phyloP scores from a whole-genome alignment of 2,797 vertebrate species.

The Microctenopoma stevenorrisi region DNA sequence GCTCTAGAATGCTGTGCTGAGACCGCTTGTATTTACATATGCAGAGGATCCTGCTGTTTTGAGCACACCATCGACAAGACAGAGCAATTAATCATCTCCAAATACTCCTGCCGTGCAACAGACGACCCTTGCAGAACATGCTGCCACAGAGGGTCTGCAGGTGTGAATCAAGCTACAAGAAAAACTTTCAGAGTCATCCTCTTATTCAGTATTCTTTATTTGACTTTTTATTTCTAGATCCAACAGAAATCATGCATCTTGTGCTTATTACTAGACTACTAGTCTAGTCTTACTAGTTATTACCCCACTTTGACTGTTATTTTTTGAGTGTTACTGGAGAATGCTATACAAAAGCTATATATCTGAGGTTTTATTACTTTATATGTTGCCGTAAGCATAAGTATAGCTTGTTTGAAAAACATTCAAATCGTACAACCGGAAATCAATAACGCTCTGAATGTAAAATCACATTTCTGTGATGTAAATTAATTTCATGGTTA shows the following conservation, averaged over 20 bases:
- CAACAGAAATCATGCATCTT: constrained; percentile 52
- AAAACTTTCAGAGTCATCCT: constrained; percentile 70
- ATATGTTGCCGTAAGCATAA: no score
- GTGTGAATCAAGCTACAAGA: constrained; percentile 89
- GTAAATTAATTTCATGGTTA: background rate
- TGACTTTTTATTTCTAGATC: constrained; percentile 42
- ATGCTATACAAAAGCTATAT: no score
- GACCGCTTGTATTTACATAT: constrained; percentile 93
- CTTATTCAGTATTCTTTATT: constrained; percentile 67
- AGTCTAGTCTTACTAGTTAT: no score
- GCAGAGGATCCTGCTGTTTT: constrained; percentile 91
- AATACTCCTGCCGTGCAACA: constrained; percentile 89
- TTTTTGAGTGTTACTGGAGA: no score
- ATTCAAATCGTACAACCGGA: background rate
- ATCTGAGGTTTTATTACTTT: no score
- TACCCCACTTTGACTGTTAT: no score
- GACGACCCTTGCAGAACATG: constrained; percentile 87
- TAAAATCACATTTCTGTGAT: constrained; percentile 1
- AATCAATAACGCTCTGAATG: constrained; percentile 1
- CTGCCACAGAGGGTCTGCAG: constrained; percentile 89
- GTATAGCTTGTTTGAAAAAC: no score
- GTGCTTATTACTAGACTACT: constrained; percentile 1
- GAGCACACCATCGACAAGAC: constrained; percentile 89
- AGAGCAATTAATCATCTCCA: constrained; percentile 97
- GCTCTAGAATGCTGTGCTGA: constrained; percentile 82